Percentiles rank a stretch among this genome's conserved stretches.
These are phyloP conservation scores for Toxotes lorentzi DNA, from an alignment of 2,797 vertebrate species.

Conservation along the genomic window DNA sequence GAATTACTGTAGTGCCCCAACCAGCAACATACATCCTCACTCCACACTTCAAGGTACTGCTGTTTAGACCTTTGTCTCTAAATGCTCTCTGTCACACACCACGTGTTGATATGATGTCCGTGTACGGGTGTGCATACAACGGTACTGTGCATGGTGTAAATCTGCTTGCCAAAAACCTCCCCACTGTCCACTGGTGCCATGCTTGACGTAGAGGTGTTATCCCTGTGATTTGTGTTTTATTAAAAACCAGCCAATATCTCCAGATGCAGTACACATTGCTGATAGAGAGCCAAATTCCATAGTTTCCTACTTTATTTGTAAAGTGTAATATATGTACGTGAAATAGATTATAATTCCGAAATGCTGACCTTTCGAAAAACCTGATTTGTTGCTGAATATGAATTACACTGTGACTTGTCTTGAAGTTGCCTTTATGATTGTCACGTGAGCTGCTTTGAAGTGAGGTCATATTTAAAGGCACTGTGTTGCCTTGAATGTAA, in stretches of 20 bases:
- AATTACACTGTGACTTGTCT: constrained; percentile 79
- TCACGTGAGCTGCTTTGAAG: constrained; percentile 54
- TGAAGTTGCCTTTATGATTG: constrained; percentile 80
- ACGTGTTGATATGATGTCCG: constrained; percentile 64
- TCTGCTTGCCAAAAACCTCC: constrained; percentile 70
- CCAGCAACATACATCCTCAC: constrained; percentile 44
- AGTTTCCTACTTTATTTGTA: constrained; percentile 61
- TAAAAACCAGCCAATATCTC: constrained; percentile 66
- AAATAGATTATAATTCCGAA: constrained; percentile 63
- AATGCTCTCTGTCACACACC: constrained; percentile 29
- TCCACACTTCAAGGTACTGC: constrained; percentile 34
- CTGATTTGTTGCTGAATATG: constrained; percentile 53
- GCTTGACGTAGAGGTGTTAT: constrained; percentile 66
- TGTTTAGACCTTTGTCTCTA: constrained; percentile 37
- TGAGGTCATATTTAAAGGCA: constrained; percentile 42
- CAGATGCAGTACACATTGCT: constrained; percentile 60
- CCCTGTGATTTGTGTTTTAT: constrained; percentile 65
- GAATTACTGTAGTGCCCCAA: constrained; percentile 30
- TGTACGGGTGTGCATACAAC: constrained; percentile 61
- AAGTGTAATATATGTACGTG: constrained; percentile 60
- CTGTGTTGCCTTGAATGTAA: constrained; percentile 79
- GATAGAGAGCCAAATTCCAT: constrained; percentile 62
- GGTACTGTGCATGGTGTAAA: constrained; percentile 75
- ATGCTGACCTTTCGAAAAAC: constrained; percentile 51
- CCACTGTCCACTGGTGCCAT: constrained; percentile 68